phyloP scores from a whole-genome alignment of 2,888 invertebrate species.

The Agriopis marginaria region DNA sequence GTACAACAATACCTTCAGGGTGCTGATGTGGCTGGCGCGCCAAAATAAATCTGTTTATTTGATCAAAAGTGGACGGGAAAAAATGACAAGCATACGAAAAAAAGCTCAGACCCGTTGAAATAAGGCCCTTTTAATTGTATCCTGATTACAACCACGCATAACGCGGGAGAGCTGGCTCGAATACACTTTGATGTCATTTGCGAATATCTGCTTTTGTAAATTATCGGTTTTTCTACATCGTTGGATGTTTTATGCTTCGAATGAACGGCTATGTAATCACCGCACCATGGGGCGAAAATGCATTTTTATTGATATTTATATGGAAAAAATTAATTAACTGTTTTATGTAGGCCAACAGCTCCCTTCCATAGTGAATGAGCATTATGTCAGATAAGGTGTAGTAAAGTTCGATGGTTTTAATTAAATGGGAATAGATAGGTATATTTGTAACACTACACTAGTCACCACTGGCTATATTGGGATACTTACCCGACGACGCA shows the following conservation, averaged over 20 bases:
- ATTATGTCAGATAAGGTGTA: no score
- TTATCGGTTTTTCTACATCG: slow-evolving; percentile 44
- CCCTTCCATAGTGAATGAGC: no score
- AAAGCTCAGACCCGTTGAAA: not conserved
- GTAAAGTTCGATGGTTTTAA: no score
- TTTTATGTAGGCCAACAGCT: not conserved
- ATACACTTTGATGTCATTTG: slow-evolving; percentile 46
- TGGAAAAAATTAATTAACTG: not conserved
- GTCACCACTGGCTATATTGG: no score
- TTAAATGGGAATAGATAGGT: no score
- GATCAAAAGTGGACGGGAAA: no score
- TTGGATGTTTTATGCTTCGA: slow-evolving; percentile 34
- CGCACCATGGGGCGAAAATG: not conserved
- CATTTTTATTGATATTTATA: not conserved
- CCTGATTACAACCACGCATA: slow-evolving; percentile 29
- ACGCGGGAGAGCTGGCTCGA: slow-evolving; percentile 27
- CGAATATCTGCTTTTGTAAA: slow-evolving; percentile 42
- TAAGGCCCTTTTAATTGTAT: slow-evolving; percentile 16
- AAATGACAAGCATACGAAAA: no score
- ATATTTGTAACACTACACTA: not conserved
- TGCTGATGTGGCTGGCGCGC: no score
- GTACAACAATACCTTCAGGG: no score
- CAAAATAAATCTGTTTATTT: no score
- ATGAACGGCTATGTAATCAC: slow-evolving; percentile 22
- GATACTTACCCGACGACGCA: no score